phyloP scores from a whole-genome alignment of 1,140 invertebrate genomes.

The Drosophila ogumai region DNA sequence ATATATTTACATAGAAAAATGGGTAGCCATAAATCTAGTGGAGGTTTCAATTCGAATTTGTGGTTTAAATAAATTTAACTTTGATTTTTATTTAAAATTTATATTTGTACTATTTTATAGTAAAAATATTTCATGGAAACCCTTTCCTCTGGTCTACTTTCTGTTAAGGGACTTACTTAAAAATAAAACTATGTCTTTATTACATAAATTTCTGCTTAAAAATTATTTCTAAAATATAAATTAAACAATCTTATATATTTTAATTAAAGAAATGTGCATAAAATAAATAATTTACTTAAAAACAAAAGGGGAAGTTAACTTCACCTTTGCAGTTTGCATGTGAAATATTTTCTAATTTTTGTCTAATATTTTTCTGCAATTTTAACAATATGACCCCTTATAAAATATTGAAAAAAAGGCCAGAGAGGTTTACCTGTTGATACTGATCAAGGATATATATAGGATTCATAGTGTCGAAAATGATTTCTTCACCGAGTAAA shows the following conservation, averaged over 20 bases:
- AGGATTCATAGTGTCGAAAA: no score
- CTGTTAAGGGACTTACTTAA: neutral
- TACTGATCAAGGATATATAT: no score
- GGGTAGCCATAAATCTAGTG: neutral
- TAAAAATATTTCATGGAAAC: neutral
- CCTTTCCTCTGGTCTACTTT: neutral
- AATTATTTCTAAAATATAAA: neutral
- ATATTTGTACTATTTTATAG: neutral
- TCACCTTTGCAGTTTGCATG: no score
- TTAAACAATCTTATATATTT: neutral
- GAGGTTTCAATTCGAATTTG: neutral
- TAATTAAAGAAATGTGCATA: no score
- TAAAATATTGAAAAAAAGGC: no score
- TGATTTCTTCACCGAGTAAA: no score
- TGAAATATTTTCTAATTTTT: no score
- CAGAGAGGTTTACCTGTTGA: no score
- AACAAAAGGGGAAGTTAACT: no score
- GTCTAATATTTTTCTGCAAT: no score
- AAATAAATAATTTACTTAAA: no score
- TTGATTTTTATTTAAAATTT: neutral
- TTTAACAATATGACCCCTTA: no score
- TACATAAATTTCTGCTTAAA: neutral
- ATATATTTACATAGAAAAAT: slow-evolving; percentile 3
- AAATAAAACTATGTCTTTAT: neutral
- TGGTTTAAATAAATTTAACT: neutral